Conservation (phyloP, 2,797 vertebrate genomes). For the Danio albolineatus region DNA sequence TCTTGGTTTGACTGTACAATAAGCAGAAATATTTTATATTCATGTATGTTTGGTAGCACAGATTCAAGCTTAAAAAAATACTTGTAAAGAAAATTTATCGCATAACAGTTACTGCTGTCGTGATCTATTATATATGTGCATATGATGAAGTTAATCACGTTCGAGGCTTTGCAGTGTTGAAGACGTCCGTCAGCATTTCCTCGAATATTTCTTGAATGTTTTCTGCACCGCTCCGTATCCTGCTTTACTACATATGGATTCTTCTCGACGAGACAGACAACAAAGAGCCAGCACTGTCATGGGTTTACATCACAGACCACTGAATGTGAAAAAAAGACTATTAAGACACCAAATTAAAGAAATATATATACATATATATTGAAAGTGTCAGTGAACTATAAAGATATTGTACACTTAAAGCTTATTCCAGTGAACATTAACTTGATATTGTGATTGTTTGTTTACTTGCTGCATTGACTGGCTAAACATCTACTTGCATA, state of each 20-base stretch:
- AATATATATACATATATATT: conserved; percentile 63
- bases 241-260: conserved; percentile 59
- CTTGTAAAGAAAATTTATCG: conserved; percentile 55
- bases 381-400: conserved; percentile 65
- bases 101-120: conserved; percentile 55
- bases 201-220: conserved; percentile 64
- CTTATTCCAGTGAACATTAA: conserved; percentile 61
- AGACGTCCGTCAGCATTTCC: conserved; percentile 60
- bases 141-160: conserved; percentile 65
- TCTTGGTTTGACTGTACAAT: conserved; percentile 62
- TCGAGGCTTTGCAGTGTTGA: conserved; percentile 64
- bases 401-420: conserved; percentile 61
- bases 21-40: conserved; percentile 68
- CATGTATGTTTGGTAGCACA: conserved; percentile 69
- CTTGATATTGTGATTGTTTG: conserved; percentile 60
- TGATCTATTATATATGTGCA: conserved; percentile 58
- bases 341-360: conserved; percentile 69
- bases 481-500: conserved; percentile 53
- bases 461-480: conserved; percentile 56
- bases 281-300: conserved; percentile 65
- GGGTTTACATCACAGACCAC: conserved; percentile 82
- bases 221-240: conserved; percentile 51
- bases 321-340: conserved; percentile 77
- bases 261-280: conserved; percentile 48
- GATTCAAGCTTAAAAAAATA: conserved; percentile 44